phyloP scores from a whole-genome alignment of 2,888 invertebrate species.

The Tillus elongatus region DNA sequence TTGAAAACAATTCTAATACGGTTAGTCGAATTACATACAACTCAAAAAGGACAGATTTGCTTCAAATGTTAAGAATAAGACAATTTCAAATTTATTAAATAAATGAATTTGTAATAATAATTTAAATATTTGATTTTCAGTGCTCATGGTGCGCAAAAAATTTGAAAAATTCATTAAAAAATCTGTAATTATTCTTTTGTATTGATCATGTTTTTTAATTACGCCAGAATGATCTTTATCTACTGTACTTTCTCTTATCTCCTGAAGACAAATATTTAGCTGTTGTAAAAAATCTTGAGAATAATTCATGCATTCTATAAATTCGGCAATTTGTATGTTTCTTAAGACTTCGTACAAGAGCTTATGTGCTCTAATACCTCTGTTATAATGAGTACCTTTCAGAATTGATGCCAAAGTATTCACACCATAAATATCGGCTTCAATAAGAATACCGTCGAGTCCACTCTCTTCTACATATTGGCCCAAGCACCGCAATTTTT shows the following conservation, averaged over 20 bases:
- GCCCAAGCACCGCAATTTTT: slow-evolving; percentile 22
- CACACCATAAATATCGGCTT: slow-evolving; percentile 22
- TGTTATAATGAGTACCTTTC: slow-evolving; percentile 23
- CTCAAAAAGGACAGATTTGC: too few relatives aligned
- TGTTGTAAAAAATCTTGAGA: slow-evolving; percentile 10
- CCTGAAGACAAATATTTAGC: slow-evolving; percentile 11
- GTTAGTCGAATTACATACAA: too few relatives aligned
- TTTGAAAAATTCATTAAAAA: slow-evolving; percentile 11
- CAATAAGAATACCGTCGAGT: slow-evolving; percentile 21
- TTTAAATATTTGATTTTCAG: slow-evolving; percentile 17
- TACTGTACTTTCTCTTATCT: slow-evolving; percentile 10
- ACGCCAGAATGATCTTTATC: slow-evolving; percentile 12
- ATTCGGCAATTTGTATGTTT: slow-evolving; percentile 19
- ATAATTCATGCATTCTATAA: slow-evolving; percentile 15
- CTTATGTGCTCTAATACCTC: slow-evolving; percentile 22
- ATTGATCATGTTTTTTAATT: slow-evolving; percentile 2
- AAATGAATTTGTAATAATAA: too few relatives aligned
- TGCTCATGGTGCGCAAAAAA: slow-evolving; percentile 13
- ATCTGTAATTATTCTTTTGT: slow-evolving; percentile 7
- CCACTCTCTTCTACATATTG: slow-evolving; percentile 24
- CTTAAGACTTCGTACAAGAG: slow-evolving; percentile 20
- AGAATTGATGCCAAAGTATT: slow-evolving; percentile 21
- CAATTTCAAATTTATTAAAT: too few relatives aligned
- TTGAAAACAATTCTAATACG: too few relatives aligned
- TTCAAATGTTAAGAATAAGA: too few relatives aligned